phyloP scores from a whole-genome alignment of 2,797 vertebrate genomes.

The Chelidonichthys spinosus region DNA sequence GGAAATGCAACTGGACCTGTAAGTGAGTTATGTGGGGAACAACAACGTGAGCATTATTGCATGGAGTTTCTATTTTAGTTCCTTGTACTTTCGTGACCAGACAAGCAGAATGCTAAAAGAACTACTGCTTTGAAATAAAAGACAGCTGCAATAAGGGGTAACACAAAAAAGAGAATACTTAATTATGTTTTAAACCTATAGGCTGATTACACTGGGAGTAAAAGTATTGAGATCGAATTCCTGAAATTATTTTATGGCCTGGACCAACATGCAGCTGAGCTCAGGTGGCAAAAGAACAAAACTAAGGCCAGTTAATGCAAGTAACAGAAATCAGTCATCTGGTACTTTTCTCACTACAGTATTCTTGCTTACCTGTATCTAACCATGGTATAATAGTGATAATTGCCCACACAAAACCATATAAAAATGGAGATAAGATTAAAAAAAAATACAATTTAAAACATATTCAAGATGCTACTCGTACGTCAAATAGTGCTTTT shows the following conservation, averaged over 20 bases:
- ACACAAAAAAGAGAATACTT: not conserved
- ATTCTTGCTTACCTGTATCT: not conserved
- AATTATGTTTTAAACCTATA: not conserved
- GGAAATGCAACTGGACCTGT: constrained; percentile 59
- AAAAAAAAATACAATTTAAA: not conserved
- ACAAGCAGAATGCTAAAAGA: not conserved
- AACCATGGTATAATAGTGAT: not conserved
- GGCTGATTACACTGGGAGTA: not conserved
- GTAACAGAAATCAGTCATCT: constrained; percentile 10
- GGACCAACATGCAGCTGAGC: constrained; percentile 23
- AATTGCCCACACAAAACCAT: not conserved
- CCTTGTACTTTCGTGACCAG: not conserved
- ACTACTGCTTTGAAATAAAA: constrained; percentile 21
- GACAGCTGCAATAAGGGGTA: not conserved
- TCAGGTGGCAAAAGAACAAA: constrained; percentile 26
- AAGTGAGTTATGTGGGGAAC: constrained; percentile 41
- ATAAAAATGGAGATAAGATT: not conserved
- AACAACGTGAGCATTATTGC: constrained; percentile 8
- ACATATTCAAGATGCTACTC: not conserved
- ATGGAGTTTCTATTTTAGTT: constrained; percentile 36
- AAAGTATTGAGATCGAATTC: not conserved
- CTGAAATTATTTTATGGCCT: constrained; percentile 1
- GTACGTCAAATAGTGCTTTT: not conserved
- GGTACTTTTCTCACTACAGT: not conserved
- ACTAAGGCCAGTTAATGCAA: not conserved